Percentiles rank a stretch among this genome's conserved stretches.
Conservation (phyloP, 2,888 invertebrate genomes). For the Coleophora deauratella region DNA sequence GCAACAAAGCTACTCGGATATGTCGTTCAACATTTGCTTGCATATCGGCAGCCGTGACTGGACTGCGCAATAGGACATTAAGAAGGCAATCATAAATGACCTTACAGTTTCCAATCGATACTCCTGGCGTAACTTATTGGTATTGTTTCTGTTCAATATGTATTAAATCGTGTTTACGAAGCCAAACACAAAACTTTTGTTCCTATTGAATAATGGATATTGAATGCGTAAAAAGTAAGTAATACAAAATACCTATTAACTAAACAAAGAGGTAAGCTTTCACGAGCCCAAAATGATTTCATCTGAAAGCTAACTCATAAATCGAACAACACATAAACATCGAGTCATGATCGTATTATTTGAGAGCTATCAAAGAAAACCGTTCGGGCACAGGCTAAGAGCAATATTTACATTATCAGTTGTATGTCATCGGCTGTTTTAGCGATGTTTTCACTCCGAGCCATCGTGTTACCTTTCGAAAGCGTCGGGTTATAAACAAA, state of each 20-base stretch:
- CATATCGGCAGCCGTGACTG: constrained; percentile 37
- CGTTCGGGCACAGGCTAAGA: constrained; percentile 47
- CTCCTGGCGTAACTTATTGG: constrained; percentile 18
- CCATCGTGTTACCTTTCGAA: constrained; percentile 68
- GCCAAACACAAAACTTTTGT: not conserved
- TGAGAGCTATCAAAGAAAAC: constrained; percentile 37
- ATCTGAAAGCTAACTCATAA: constrained; percentile 1
- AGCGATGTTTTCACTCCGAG: constrained; percentile 61
- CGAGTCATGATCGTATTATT: constrained; percentile 27
- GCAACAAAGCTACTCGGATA: constrained; percentile 24
- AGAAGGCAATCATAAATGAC: constrained; percentile 41
- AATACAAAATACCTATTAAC: not conserved
- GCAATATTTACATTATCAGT: constrained; percentile 68
- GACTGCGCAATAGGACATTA: constrained; percentile 49
- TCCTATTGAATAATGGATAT: not conserved
- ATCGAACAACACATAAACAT: constrained; percentile 18
- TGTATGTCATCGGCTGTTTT: constrained; percentile 63
- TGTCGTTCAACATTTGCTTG: constrained; percentile 42
- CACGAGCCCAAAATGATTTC: constrained; percentile 3
- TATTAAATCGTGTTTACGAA: not conserved
- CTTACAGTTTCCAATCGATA: constrained; percentile 33
- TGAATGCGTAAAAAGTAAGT: not conserved
- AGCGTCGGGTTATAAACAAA: constrained; percentile 69
- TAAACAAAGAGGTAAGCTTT: constrained; percentile 1
- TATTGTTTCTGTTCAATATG: constrained; percentile 28